Percentiles rank a stretch among this genome's conserved stretches.
Conservation (phyloP, 2,888 invertebrate genomes). For the Idaea straminata region DNA sequence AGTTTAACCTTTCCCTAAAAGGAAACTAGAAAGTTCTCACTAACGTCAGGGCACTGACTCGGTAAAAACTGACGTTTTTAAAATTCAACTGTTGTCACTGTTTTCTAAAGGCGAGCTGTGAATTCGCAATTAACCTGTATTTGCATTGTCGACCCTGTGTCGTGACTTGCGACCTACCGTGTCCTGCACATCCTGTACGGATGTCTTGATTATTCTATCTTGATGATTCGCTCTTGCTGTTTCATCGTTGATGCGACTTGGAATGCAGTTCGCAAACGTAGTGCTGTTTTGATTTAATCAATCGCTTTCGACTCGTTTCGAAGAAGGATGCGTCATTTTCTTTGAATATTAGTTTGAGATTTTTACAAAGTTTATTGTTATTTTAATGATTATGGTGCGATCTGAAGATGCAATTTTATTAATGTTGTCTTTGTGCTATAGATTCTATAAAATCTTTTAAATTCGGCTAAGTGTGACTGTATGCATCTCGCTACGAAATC, state of each 20-base stretch:
- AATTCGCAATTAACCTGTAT: conserved; percentile 71
- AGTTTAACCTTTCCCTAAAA: background rate
- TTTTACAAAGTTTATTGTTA: no score
- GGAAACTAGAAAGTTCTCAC: background rate
- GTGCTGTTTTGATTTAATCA: background rate
- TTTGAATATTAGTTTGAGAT: no score
- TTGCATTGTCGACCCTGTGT: conserved; percentile 54
- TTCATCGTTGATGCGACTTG: background rate
- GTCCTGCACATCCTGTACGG: conserved; percentile 18
- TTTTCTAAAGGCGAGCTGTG: conserved; percentile 63
- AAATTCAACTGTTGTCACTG: conserved; percentile 53
- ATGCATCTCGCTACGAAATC: no score
- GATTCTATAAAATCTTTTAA: no score
- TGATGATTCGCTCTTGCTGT: background rate
- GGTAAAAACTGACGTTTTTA: conserved; percentile 36
- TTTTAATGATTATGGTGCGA: no score
- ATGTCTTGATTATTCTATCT: background rate
- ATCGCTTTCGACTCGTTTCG: background rate
- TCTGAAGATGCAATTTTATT: no score
- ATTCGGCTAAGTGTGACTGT: no score
- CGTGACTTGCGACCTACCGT: conserved; percentile 33
- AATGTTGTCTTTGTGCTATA: no score
- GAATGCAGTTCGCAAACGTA: background rate
- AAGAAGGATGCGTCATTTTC: no score
- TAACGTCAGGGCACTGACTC: background rate